A percentile compares a stretch with the other conserved stretches of the same genome.
phyloP scores from a whole-genome alignment of 2,113 vertebrate species.

The Corythoichthys haematopterus region DNA sequence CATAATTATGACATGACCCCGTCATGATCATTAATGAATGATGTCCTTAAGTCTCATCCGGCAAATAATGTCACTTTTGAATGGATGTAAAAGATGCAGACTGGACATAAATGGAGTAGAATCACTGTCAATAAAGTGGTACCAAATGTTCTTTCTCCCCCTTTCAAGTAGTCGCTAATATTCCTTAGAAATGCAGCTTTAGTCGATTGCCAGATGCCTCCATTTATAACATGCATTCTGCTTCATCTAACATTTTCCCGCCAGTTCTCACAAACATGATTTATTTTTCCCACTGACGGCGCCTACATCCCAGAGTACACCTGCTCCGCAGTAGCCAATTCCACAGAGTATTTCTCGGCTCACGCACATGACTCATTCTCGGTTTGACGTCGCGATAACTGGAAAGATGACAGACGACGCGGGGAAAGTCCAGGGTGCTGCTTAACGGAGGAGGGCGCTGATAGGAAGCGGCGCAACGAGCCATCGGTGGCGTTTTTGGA shows the following conservation, averaged over 20 bases:
- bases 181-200: background rate
- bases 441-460: background rate
- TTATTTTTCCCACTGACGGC: background rate
- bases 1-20: too few relatives aligned
- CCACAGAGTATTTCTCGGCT: background rate
- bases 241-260: background rate
- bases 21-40: too few relatives aligned
- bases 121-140: too few relatives aligned
- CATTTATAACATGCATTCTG: background rate
- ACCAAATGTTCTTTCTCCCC: too few relatives aligned
- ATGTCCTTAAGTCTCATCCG: too few relatives aligned
- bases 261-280: background rate
- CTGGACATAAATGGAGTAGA: too few relatives aligned
- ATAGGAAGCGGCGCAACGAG: conserved; percentile 1
- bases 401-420: background rate
- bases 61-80: too few relatives aligned
- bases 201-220: background rate
- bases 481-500: conserved; percentile 22
- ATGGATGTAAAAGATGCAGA: too few relatives aligned
- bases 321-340: background rate
- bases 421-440: background rate
- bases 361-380: background rate
- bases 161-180: too few relatives aligned
- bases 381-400: background rate
- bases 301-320: background rate